These are phyloP conservation scores for Drosophila nigritarsus DNA, from an alignment of 2,888 invertebrate species.

Conservation along the genomic window DNA sequence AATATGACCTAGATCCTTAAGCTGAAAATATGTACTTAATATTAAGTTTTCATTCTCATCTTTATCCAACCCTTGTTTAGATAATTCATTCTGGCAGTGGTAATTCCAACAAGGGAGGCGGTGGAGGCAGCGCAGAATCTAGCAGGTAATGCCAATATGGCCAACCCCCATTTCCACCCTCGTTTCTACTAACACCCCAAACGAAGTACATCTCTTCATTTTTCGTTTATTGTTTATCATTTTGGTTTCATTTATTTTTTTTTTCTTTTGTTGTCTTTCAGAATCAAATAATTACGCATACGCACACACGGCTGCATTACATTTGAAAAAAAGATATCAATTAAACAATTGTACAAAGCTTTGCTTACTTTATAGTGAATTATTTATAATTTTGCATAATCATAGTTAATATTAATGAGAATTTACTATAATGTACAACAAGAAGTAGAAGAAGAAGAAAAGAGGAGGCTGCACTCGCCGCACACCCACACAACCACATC, in stretches of 20 bases:
- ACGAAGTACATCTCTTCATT: constrained; percentile 24
- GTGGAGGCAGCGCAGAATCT: constrained; percentile 86
- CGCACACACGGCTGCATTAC: constrained; percentile 59
- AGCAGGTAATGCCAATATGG: constrained; percentile 86
- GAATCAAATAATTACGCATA: constrained; percentile 67
- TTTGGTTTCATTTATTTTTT: constrained; percentile 50
- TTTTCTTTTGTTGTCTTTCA: constrained; percentile 65
- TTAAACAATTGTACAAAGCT: constrained; percentile 70
- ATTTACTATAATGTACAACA: constrained; percentile 44
- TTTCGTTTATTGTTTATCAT: constrained; percentile 48
- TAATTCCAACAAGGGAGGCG: constrained; percentile 86
- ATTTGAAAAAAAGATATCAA: constrained; percentile 43
- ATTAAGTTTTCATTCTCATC: constrained; percentile 17
- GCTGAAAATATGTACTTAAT: constrained; percentile 19
- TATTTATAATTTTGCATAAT: constrained; percentile 66
- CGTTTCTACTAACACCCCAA: constrained; percentile 27
- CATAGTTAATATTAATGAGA: constrained; percentile 39
- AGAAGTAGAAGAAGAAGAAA: constrained; percentile 11
- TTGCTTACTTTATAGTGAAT: constrained; percentile 62
- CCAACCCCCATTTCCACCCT: constrained; percentile 1
- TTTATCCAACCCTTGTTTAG: constrained; percentile 84
- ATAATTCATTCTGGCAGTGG: constrained; percentile 87
- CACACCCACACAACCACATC: constrained; percentile 42
- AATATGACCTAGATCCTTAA: constrained; percentile 28
- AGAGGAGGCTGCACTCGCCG: constrained; percentile 57